These are phyloP conservation scores for Aphelenchoides fujianensis DNA, from an alignment of 1,140 invertebrate genomes.

Conservation along the genomic window DNA sequence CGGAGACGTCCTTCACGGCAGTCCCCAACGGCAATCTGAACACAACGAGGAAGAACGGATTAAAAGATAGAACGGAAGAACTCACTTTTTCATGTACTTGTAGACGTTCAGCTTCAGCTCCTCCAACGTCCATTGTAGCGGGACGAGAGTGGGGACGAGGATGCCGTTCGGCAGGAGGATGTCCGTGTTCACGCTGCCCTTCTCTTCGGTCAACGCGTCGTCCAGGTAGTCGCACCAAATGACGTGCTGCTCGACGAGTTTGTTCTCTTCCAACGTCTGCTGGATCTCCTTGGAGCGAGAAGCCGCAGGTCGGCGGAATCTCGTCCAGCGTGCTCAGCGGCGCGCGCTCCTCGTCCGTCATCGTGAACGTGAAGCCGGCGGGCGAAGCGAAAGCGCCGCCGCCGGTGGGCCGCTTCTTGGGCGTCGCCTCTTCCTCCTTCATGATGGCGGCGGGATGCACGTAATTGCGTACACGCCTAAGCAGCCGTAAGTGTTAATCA, in stretches of 20 bases:
- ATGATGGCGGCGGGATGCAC: too few relatives aligned
- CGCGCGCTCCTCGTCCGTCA: neutral
- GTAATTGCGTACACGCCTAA: too few relatives aligned
- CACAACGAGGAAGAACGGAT: neutral
- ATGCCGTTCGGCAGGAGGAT: conserved; percentile 44
- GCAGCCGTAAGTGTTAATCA: too few relatives aligned
- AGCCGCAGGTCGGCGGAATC: conserved; percentile 3
- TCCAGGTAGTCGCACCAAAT: conserved; percentile 20
- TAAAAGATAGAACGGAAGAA: conserved; percentile 8
- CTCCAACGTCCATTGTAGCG: conserved; percentile 28
- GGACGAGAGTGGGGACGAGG: conserved; percentile 41
- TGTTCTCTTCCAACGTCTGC: neutral
- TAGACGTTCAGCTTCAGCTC: conserved; percentile 47
- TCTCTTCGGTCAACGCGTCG: conserved; percentile 3
- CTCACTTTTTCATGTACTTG: conserved; percentile 45
- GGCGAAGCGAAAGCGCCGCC: too few relatives aligned
- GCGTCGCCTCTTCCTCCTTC: too few relatives aligned
- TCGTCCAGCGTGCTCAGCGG: conserved; percentile 10
- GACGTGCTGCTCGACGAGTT: conserved; percentile 13
- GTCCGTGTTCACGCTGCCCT: conserved; percentile 29
- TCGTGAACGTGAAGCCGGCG: too few relatives aligned
- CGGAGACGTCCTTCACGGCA: conserved; percentile 30
- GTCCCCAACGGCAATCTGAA: conserved; percentile 34
- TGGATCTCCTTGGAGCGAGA: conserved; percentile 2
- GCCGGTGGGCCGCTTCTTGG: too few relatives aligned